Base-by-base conservation (phyloP, 1,140 invertebrate species). In the Rhizoglyphus robini region DNA sequence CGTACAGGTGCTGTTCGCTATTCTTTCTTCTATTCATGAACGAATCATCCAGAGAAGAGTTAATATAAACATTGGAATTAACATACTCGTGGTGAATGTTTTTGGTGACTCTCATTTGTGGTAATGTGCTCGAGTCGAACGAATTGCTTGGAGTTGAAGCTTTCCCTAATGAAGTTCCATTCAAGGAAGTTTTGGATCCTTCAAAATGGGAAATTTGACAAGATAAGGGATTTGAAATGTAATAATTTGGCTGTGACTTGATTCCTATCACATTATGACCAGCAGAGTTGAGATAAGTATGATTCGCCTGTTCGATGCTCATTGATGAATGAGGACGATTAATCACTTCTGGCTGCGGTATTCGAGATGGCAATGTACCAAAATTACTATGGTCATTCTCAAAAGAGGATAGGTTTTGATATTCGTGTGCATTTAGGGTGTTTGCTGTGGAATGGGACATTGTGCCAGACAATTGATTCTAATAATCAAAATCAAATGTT, bases 261-360 rank as follows among this genome's bases (percentile, higher is more conserved):
- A 51, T 51, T 51, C 23, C 23, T 51, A 41, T 41, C 48, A 51
- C 48, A 51, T 18, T 41, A 18, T 41, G 51, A 32, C 20, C 20
- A 23, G n/a, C 15, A 11, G 58, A 60, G 29, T 60, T 60, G 30
- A 60, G 58, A 27, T 60, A 60, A n/a, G 58, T 60, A 46, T 60
- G 58, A 15, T 11, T n/a, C 54, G 29, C 54, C 54, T 58, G 58
- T 32, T 29, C n/a, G 15, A 23, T 27, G 15, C 3, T 13, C 51
- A 54, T 32, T 20, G 51, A 54, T 15, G 51, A 54, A 32, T 54
- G 51, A 11, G 51, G 51, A 27, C 51, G 51, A 20, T 15, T 25
- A 23, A 32, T 54, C 15, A 8, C 31, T 8, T 8, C 51, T 8
- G 20, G 20, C 8, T 32, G 51, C 8, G 23, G 51, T 23, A 25